Evolutionary conservation across 1,140 invertebrate genomes (phyloP).

Genomic region (Tenebrio molitor): DNA sequence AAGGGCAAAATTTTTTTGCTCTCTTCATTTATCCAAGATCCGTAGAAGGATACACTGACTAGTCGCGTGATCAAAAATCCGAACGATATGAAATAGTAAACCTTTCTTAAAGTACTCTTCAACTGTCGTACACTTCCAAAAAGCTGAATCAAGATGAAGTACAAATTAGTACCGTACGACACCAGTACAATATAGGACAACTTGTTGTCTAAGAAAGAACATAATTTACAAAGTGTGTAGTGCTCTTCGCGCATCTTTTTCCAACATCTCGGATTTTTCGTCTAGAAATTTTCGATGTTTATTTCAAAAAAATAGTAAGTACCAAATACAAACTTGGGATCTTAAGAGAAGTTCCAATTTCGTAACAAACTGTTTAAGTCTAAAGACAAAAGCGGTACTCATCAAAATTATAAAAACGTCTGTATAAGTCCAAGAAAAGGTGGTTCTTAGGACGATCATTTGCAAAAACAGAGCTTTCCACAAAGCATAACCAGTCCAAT

Average conservation of each 20-base stretch:
- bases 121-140: background rate
- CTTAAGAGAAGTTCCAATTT: background rate
- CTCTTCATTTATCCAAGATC: background rate
- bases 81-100: background rate
- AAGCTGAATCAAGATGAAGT: slow-evolving; percentile 6
- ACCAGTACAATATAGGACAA: background rate
- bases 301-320: background rate
- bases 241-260: background rate
- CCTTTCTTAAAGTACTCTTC: background rate
- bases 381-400: slow-evolving; percentile 3
- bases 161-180: slow-evolving; percentile 8
- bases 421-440: slow-evolving; percentile 30
- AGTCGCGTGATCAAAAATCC: background rate
- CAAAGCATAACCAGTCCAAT: background rate
- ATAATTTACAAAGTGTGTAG: slow-evolving; percentile 3
- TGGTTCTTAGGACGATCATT: background rate
- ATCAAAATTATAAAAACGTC: slow-evolving; percentile 30
- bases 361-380: slow-evolving; percentile 1
- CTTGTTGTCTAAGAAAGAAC: slow-evolving; percentile 3
- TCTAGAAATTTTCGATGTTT: slow-evolving; percentile 1
- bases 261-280: background rate
- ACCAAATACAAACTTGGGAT: background rate
- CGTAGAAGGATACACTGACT: background rate
- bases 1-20: background rate
- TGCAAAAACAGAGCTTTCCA: background rate